These are phyloP conservation scores for Empidonax alnorum DNA, from an alignment of 2,113 vertebrate species.

Conservation along the genomic window DNA sequence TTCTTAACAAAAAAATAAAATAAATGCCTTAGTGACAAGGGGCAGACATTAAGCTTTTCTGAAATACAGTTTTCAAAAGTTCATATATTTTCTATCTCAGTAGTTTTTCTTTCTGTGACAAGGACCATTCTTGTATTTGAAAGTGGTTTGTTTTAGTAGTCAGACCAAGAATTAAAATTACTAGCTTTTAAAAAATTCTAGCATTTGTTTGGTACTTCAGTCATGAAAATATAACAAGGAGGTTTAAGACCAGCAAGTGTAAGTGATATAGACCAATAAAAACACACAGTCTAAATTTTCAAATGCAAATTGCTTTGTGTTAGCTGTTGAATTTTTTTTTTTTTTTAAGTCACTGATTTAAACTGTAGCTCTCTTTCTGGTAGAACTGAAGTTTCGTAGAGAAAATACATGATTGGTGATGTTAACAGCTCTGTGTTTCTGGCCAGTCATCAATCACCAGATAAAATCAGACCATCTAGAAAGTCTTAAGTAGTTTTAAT, in stretches of 20 bases:
- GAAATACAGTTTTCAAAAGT: slow-evolving; percentile 47
- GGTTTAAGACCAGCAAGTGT: background rate
- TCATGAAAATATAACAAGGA: background rate
- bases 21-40: slow-evolving; percentile 41
- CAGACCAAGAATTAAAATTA: background rate
- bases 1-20: background rate
- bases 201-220: slow-evolving; percentile 8
- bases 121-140: slow-evolving; percentile 13
- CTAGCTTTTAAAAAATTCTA: background rate
- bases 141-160: background rate
- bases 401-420: background rate
- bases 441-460: slow-evolving; percentile 12
- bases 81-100: background rate
- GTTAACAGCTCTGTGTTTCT: background rate
- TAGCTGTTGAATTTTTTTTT: background rate
- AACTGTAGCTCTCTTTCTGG: background rate
- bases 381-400: background rate
- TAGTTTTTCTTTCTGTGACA: background rate
- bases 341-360: background rate
- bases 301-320: background rate
- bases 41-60: slow-evolving; percentile 46
- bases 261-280: background rate
- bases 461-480: slow-evolving; percentile 29
- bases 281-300: background rate
- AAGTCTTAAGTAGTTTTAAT: slow-evolving; percentile 27